Percentiles rank a stretch among this genome's conserved stretches.
These are phyloP conservation scores for Idris sp. DNA, from an alignment of 1,140 invertebrate species.

Conservation along the genomic window DNA sequence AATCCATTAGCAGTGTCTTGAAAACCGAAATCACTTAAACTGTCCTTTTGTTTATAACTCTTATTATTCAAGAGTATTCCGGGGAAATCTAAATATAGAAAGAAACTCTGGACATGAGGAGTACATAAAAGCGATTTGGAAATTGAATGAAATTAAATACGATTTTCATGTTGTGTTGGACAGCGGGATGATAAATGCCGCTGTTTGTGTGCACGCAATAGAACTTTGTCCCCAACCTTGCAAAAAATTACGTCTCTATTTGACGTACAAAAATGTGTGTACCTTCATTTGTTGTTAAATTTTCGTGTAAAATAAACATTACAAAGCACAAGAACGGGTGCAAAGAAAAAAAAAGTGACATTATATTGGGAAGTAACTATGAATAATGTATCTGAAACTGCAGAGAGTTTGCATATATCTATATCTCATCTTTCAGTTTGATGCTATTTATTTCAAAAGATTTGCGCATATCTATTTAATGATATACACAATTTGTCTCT, in stretches of 20 bases:
- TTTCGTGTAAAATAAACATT: slow-evolving; percentile 12
- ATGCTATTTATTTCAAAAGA: too few relatives aligned
- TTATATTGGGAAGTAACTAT: slow-evolving; percentile 1
- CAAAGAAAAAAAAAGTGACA: slow-evolving; percentile 8
- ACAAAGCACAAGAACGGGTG: not conserved
- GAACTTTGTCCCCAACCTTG: slow-evolving; percentile 21
- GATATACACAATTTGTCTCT: too few relatives aligned
- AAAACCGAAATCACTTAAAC: too few relatives aligned
- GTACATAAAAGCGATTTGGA: slow-evolving; percentile 51
- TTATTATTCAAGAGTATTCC: slow-evolving; percentile 28
- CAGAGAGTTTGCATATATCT: slow-evolving; percentile 2
- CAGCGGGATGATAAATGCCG: slow-evolving; percentile 63
- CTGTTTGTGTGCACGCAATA: slow-evolving; percentile 61
- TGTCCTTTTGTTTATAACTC: too few relatives aligned
- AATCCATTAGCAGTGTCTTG: too few relatives aligned
- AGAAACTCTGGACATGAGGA: slow-evolving; percentile 38
- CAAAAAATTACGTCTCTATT: slow-evolving; percentile 13
- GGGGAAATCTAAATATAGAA: slow-evolving; percentile 46
- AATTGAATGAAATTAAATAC: slow-evolving; percentile 70
- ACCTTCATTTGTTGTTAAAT: not conserved
- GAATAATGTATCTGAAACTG: slow-evolving; percentile 19
- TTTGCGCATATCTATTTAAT: too few relatives aligned
- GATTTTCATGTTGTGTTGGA: slow-evolving; percentile 67
- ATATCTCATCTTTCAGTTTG: slow-evolving; percentile 5
- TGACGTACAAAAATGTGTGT: slow-evolving; percentile 1